Evolutionary conservation across 2,797 vertebrate species (phyloP), one percentile per base, ranked within the genome.

Genomic region (Odontamblyopus lacepedii): DNA sequence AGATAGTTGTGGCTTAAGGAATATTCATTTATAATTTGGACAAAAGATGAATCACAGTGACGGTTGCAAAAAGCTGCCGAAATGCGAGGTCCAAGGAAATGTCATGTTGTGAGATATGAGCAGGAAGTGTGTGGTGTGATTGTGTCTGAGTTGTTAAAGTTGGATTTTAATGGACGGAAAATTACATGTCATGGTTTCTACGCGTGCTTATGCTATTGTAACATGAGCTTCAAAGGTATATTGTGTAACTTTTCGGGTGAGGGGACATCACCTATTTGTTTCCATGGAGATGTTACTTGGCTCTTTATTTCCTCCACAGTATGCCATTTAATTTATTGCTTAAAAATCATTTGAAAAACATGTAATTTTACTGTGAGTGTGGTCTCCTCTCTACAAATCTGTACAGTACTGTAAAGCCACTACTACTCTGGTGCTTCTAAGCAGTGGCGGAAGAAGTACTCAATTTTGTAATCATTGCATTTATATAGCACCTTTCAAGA

Each of bases 41-140:
- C 68, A 79, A 75, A 72, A 74, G 67, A 83, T 73, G 69, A 78
- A 79, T 77, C 7, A 57, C 27, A 6, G 48, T 26, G 67, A 71
- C 27, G 6, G 80, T 72, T 74, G 62, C 19, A 38, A 77, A 71
- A 35, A 68, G 72, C 30, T 38, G 35, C 66, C 65, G 64, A 70
- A 70, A 56, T 4, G 11, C 12, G 61, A 60, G 16, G 50, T 82
- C 75, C 75, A 88, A 81, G 63, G 51, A 78, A 67, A 77, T 67
- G 68, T 81, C 84, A 71, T 27, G 15, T 1, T 66, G 18, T 78
- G 69, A 82, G 71, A 75, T 78, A 75, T 79, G 73, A 78, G 78
- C 66, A 68, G 77, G 68, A 89, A 85, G 72, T 59, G 19, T n/a
- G 65, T 18, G 11, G n/a, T 76, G 30, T 71, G 9, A 76, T 82